phyloP scores from a whole-genome alignment of 2,888 invertebrate genomes.

The Mongoloraphidia duomilia region DNA sequence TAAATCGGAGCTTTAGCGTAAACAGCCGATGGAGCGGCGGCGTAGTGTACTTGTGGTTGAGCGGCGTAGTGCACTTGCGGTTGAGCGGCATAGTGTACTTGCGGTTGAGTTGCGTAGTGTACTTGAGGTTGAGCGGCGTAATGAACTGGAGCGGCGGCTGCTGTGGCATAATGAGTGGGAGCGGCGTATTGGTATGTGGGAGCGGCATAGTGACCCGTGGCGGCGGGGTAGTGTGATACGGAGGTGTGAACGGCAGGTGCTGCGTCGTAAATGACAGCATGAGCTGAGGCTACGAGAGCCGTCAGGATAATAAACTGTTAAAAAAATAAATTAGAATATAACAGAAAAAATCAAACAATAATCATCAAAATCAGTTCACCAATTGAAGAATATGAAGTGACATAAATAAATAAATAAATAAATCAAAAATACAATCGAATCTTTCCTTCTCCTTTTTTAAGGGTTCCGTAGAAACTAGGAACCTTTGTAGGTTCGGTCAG shows the following conservation, averaged over 20 bases:
- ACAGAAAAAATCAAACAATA: too few species aligned
- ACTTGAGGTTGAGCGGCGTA: neutral
- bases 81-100: neutral
- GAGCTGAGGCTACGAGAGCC: too few species aligned
- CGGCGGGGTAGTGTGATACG: neutral
- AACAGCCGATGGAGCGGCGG: conserved; percentile 7
- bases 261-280: too few species aligned
- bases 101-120: neutral
- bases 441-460: too few species aligned
- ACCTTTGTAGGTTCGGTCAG: too few species aligned
- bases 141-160: neutral
- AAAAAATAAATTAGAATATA: too few species aligned
- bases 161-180: neutral
- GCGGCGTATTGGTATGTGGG: neutral
- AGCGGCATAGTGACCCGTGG: neutral
- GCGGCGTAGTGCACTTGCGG: neutral
- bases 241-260: neutral
- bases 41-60: neutral
- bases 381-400: too few species aligned
- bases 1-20: conserved; percentile 12
- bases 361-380: too few species aligned
- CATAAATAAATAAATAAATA: too few species aligned
- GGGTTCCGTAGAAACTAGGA: too few species aligned
- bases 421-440: too few species aligned
- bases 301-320: too few species aligned